Percentiles rank a stretch among this genome's conserved stretches.
phyloP scores from a whole-genome alignment of 2,797 vertebrate species.

The Hafferia zeledoni region DNA sequence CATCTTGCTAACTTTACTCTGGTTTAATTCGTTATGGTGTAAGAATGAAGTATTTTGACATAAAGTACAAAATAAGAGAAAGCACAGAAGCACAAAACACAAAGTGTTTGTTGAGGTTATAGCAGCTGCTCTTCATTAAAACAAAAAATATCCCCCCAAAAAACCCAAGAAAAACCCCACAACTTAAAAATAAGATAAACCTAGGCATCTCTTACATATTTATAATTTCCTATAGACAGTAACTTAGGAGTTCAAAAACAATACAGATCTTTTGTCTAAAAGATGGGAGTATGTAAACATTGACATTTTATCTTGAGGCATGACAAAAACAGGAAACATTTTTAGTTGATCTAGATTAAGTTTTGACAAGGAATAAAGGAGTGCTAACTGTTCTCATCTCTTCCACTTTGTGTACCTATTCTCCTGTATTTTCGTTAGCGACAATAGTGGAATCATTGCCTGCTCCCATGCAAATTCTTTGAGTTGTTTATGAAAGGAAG shows the following conservation, averaged over 20 bases:
- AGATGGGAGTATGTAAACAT: neutral
- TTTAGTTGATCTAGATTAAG: slow-evolving; percentile 41
- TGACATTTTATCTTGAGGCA: slow-evolving; percentile 9
- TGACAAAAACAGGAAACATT: slow-evolving; percentile 39
- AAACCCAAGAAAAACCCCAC: neutral
- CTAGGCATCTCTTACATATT: slow-evolving; percentile 13
- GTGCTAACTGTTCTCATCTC: neutral
- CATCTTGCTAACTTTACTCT: neutral
- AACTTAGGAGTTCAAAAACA: slow-evolving; percentile 13
- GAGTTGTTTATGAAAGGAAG: slow-evolving; percentile 34
- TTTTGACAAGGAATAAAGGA: slow-evolving; percentile 39
- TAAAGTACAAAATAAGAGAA: neutral
- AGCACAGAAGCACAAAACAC: neutral
- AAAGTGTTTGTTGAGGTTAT: neutral
- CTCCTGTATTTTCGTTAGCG: neutral
- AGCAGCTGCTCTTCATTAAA: neutral
- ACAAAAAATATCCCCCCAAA: neutral
- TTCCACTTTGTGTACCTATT: neutral
- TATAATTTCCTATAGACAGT: neutral
- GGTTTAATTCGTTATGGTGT: neutral
- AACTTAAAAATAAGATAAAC: neutral
- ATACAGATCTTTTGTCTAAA: slow-evolving; percentile 30
- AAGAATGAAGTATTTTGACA: neutral
- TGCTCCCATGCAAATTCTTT: slow-evolving; percentile 19
- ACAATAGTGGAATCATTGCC: slow-evolving; percentile 5